Evolutionary conservation across 1,140 invertebrate species (phyloP), one percentile per base, ranked within the genome.

Genomic region (Halesus radiatus): DNA sequence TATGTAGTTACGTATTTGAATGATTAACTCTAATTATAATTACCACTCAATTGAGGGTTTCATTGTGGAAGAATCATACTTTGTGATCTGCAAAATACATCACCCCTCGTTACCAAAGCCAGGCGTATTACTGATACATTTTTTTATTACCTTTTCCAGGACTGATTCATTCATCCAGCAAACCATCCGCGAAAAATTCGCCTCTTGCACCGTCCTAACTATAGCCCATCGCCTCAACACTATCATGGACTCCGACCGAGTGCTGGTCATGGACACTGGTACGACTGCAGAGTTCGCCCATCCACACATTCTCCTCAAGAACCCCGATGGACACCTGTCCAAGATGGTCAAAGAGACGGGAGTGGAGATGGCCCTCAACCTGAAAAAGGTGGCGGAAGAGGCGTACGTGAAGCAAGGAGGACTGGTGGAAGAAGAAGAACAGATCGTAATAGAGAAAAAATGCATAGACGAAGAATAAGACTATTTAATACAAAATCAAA

Each of bases 211-310:
- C 0, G 92, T 95, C 3, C 86, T 96, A 18, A 96, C 95, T 3
- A 94, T 95, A 53, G 94, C 94, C 7, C 94, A 95, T 86, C 87
- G 94, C 73, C 85, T 95, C 10, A 94, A 96, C 85, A 96, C 95
- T 1, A 94, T 96, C 56, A 94, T 97, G 93, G 95, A 97, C 85
- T 94, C 92, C 7, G 93, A 93, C 85, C 86, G 91, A 84, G 92
- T 96, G 2, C 88, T 97, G 84, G 95, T 97, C 4, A 92, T 97
- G 91, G 92, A 94, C 85, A 87, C 90, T 16, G 93, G 93, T 13
- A 86, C 85, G 6, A 86, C 92, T 23, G 91, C 90, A 23, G 92
- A 92, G 84, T 91, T 90, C 84, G 91, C 90, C 80, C 90, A 92
- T 83, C 94, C 94, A 0, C 90, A 90, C 82, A 86, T 87, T 68